Conservation (phyloP, 2,888 invertebrate genomes). For the Ichneumoninae sp. region DNA sequence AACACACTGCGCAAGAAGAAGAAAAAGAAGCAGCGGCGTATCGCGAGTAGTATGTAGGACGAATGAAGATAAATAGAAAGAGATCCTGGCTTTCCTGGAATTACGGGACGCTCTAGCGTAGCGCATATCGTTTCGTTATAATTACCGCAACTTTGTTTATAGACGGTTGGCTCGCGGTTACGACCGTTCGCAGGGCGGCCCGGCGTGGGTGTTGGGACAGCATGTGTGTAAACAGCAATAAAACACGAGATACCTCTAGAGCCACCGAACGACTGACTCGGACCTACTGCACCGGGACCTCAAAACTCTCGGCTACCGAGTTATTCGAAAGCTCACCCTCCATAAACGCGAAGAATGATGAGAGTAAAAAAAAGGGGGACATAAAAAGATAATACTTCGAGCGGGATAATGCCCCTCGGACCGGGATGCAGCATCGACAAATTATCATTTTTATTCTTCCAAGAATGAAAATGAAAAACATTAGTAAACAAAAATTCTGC, state of each 20-base stretch:
- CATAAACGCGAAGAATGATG: not conserved
- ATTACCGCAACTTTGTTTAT: slow-evolving; percentile 79
- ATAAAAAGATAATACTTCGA: not conserved
- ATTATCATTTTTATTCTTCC: not conserved
- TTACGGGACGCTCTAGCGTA: slow-evolving; percentile 25
- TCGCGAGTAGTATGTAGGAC: slow-evolving; percentile 17
- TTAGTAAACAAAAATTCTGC: not conserved
- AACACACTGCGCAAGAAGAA: slow-evolving; percentile 34
- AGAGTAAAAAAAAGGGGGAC: not conserved
- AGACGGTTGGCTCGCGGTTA: slow-evolving; percentile 77
- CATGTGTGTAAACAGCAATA: slow-evolving; percentile 54
- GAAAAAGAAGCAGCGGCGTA: slow-evolving; percentile 14
- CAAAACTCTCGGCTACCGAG: slow-evolving; percentile 7
- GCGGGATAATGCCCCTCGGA: not conserved
- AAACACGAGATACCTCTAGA: slow-evolving; percentile 41
- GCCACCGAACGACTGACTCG: slow-evolving; percentile 14
- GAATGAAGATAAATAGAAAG: slow-evolving; percentile 30
- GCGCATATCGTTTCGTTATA: slow-evolving; percentile 73
- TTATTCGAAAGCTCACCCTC: slow-evolving; percentile 5
- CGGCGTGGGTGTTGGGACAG: slow-evolving; percentile 75
- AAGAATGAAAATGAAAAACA: not conserved
- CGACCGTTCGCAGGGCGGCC: slow-evolving; percentile 64
- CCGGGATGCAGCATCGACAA: not conserved
- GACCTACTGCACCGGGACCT: slow-evolving; percentile 6
- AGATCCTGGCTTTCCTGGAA: slow-evolving; percentile 60